These are phyloP conservation scores for Cebidichthys violaceus DNA, from an alignment of 2,113 vertebrate species.

Conservation along the genomic window DNA sequence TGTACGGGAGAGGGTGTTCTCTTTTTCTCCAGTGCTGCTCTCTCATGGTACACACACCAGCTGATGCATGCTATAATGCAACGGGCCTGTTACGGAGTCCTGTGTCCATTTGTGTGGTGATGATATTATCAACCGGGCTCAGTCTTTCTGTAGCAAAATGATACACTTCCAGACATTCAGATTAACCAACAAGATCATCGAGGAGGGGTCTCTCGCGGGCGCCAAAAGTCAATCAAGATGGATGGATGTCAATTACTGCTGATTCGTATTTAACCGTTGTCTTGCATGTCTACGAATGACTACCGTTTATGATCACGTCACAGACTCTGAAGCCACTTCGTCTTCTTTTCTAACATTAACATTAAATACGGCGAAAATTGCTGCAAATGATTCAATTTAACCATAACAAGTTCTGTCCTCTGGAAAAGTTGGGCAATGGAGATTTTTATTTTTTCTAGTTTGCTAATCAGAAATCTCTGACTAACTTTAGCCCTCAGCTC, in stretches of 20 bases:
- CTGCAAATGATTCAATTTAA: slow-evolving; percentile 41
- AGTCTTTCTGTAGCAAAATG: slow-evolving; percentile 32
- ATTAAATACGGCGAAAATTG: slow-evolving; percentile 5
- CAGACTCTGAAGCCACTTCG: neutral
- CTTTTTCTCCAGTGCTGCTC: slow-evolving; percentile 74
- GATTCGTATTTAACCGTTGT: slow-evolving; percentile 70
- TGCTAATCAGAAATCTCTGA: slow-evolving; percentile 24
- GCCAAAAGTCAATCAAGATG: slow-evolving; percentile 56
- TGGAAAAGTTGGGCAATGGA: neutral
- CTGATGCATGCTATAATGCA: slow-evolving; percentile 40
- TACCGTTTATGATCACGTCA: slow-evolving; percentile 49
- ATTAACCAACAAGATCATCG: slow-evolving; percentile 50
- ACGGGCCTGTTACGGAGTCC: slow-evolving; percentile 45
- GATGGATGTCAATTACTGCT: slow-evolving; percentile 38
- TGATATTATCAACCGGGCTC: slow-evolving; percentile 57
- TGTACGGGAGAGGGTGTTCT: slow-evolving; percentile 79
- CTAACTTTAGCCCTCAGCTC: neutral
- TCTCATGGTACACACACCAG: slow-evolving; percentile 76
- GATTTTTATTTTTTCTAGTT: neutral
- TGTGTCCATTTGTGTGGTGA: slow-evolving; percentile 62
- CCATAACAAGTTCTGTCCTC: slow-evolving; percentile 2
- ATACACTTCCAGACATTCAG: slow-evolving; percentile 28
- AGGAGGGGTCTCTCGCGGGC: slow-evolving; percentile 21
- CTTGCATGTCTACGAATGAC: slow-evolving; percentile 71
- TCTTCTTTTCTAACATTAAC: slow-evolving; percentile 20